Evolutionary conservation across 2,797 vertebrate genomes (phyloP), one percentile per base, ranked within the genome.

Genomic region (Numenius phaeopus): DNA sequence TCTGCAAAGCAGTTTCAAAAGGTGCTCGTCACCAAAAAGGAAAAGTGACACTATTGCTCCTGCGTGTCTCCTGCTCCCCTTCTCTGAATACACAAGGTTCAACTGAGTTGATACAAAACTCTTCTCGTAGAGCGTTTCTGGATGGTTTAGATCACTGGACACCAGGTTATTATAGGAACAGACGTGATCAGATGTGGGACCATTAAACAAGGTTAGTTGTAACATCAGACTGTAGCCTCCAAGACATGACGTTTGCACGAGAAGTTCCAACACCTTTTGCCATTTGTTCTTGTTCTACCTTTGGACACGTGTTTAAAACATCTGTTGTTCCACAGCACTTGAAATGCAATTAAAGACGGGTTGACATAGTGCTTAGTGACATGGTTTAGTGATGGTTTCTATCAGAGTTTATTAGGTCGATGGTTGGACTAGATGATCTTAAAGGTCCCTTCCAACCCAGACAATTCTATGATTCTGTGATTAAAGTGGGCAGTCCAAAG

Each of bases 161-260:
- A 79, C 22, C 11, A 30, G 2, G 1, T 49, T 16, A 15, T 44
- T 42, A 30, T 3, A 44, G 7, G 3, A 44, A 44, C 2, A 18
- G 47, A n/a, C 11, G 2, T 1, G 32, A 57, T 34, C 17, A 62
- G 19, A 62, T 1, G 1, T 2, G 27, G 58, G 50, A 65, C 11
- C 2, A 0, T 40, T 14, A 40, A 15, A 30, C 10, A 10, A 49
- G 19, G 27, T 17, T 18, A 14, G 7, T 0, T 61, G 26, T 29
- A 37, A 58, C 4, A 29, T 30, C 61, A 79, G 24, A 21, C 20
- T 23, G 4, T 0, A 46, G 20, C 50, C 44, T 54, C 61, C 84
- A 84, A 54, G 2, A 15, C 7, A 7, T 3, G 32, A 50, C 27
- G 15, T 58, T 44, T 30, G 8, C 61, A 58, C 15, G 12, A 34